Conservation (phyloP, 2,888 invertebrate genomes). For the Nomada ruficornis region DNA sequence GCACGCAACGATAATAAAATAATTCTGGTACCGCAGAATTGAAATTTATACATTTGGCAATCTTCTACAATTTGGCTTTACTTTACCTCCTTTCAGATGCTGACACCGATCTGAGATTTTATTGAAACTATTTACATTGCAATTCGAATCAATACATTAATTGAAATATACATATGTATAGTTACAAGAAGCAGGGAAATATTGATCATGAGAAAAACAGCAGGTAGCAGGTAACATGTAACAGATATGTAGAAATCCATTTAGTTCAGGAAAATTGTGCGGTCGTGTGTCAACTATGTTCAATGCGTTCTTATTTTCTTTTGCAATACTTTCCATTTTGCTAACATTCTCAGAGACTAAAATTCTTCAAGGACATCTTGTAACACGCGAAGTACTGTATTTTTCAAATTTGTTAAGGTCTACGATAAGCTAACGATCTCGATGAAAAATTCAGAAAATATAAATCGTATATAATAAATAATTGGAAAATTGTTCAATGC, state of each 20-base stretch:
- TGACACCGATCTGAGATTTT: neutral
- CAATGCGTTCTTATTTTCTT: slow-evolving; percentile 41
- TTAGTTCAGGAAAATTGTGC: slow-evolving; percentile 55
- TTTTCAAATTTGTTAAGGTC: neutral
- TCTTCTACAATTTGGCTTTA: too few species aligned
- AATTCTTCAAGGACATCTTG: slow-evolving; percentile 73
- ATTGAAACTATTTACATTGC: neutral
- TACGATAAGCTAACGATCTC: neutral
- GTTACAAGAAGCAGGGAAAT: slow-evolving; percentile 51
- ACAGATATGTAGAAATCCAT: slow-evolving; percentile 49
- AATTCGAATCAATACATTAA: slow-evolving; percentile 27
- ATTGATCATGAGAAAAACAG: slow-evolving; percentile 65
- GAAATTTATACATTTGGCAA: slow-evolving; percentile 7
- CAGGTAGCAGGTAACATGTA: slow-evolving; percentile 51
- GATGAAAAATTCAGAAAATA: too few species aligned
- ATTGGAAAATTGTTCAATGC: too few species aligned
- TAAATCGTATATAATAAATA: too few species aligned
- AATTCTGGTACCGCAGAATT: slow-evolving; percentile 10
- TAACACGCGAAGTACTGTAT: slow-evolving; percentile 71
- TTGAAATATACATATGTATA: slow-evolving; percentile 11
- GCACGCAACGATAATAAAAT: neutral
- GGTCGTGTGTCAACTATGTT: slow-evolving; percentile 52
- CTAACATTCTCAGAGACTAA: slow-evolving; percentile 58
- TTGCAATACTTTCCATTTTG: slow-evolving; percentile 44
- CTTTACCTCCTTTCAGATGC: too few species aligned